These are phyloP conservation scores for Pherbina coryleti DNA, from an alignment of 2,888 invertebrate genomes.

Conservation along the genomic window DNA sequence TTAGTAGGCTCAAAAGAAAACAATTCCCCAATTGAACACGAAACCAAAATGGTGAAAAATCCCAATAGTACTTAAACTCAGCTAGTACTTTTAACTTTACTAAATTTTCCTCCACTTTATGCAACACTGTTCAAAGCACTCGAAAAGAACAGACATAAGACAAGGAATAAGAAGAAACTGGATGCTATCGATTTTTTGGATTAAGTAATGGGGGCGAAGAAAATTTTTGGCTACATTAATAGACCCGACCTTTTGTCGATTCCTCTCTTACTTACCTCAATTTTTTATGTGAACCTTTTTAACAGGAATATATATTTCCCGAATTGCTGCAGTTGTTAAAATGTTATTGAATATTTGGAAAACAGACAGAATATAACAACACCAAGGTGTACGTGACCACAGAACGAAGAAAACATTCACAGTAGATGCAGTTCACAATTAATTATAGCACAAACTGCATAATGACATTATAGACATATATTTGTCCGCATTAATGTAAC, in stretches of 20 bases:
- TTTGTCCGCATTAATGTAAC: slow-evolving; percentile 4
- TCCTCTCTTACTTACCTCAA: neutral
- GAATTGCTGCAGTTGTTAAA: neutral
- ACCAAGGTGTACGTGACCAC: slow-evolving; percentile 28
- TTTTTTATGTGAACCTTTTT: neutral
- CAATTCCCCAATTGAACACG: too few relatives aligned
- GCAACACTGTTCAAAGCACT: too few relatives aligned
- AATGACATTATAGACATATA: neutral
- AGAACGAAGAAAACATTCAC: slow-evolving; percentile 9
- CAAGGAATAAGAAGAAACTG: too few relatives aligned
- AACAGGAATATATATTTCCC: neutral
- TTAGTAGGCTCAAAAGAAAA: too few relatives aligned
- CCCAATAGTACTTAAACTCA: too few relatives aligned
- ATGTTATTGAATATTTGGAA: neutral
- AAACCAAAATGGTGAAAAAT: too few relatives aligned
- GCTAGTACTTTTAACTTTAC: too few relatives aligned
- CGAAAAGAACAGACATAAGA: too few relatives aligned
- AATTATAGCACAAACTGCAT: neutral
- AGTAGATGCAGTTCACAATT: slow-evolving; percentile 17
- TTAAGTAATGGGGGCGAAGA: too few relatives aligned
- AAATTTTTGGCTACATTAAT: too few relatives aligned
- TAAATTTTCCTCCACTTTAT: too few relatives aligned
- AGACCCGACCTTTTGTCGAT: neutral
- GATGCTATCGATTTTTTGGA: too few relatives aligned
- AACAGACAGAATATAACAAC: neutral